phyloP scores from a whole-genome alignment of 1,140 invertebrate genomes.

The Mamestra configurata region DNA sequence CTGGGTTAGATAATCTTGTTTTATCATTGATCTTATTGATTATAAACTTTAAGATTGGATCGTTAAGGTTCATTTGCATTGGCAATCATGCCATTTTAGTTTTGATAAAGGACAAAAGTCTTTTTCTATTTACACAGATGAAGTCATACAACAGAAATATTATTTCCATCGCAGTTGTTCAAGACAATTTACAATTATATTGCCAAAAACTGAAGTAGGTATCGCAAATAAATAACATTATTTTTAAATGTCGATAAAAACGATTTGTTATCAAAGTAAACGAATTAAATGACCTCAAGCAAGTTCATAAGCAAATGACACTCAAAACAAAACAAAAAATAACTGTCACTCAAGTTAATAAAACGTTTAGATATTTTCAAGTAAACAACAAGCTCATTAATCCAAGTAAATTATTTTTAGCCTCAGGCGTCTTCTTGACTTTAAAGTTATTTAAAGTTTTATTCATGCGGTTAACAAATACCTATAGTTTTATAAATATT shows the following conservation, averaged over 20 bases:
- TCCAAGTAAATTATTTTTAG: no score
- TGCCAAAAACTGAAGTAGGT: no score
- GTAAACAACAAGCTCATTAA: neutral
- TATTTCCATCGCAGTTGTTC: neutral
- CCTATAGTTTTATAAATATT: neutral
- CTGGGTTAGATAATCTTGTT: constrained; percentile 17
- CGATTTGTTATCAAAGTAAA: neutral
- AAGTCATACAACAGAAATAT: neutral
- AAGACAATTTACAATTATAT: no score
- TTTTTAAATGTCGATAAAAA: no score
- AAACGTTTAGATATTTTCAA: neutral
- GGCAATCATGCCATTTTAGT: neutral
- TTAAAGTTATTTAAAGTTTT: neutral
- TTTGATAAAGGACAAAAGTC: constrained; percentile 2
- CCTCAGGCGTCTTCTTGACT: no score
- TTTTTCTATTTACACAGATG: neutral
- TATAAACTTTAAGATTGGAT: neutral
- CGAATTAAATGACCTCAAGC: neutral
- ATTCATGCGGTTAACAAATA: neutral
- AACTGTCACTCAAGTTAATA: no score
- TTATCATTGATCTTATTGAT: neutral
- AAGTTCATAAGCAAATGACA: neutral
- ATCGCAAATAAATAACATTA: neutral
- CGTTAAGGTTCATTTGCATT: constrained; percentile 1
- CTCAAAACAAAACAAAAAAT: no score